Conservation (phyloP, 2,797 vertebrate species). For the Columba guinea region DNA sequence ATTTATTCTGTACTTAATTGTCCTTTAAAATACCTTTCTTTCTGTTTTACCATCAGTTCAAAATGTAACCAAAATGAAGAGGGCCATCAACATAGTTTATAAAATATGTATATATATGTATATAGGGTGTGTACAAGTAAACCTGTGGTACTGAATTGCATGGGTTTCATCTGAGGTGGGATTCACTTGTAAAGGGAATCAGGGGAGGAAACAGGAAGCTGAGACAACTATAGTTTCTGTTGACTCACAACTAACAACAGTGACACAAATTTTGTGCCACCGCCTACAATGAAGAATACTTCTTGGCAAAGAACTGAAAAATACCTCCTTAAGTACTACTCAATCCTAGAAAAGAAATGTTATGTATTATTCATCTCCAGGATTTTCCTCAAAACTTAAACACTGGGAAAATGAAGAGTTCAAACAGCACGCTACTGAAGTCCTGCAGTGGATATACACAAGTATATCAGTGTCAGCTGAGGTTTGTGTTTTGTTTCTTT, state of each 20-base stretch:
- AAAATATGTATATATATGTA: background rate
- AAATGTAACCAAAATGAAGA: background rate
- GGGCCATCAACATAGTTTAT: constrained; percentile 12
- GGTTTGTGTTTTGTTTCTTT: background rate
- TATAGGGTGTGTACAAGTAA: background rate
- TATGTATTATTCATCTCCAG: background rate
- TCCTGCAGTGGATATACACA: background rate
- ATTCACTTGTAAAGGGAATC: background rate
- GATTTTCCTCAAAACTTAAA: background rate
- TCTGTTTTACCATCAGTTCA: background rate
- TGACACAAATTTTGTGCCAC: background rate
- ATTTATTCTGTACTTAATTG: background rate
- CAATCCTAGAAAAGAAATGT: background rate
- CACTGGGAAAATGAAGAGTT: background rate
- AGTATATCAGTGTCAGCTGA: background rate
- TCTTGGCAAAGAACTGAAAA: background rate
- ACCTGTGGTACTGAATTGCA: background rate
- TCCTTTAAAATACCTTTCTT: background rate
- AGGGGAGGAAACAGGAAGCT: background rate
- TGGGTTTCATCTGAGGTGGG: background rate
- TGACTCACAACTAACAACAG: background rate
- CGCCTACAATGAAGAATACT: background rate
- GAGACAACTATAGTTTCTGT: background rate
- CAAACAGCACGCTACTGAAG: background rate
- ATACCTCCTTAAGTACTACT: background rate